Evolutionary conservation across 2,113 vertebrate genomes (phyloP).

Genomic region (Sialia sialis): DNA sequence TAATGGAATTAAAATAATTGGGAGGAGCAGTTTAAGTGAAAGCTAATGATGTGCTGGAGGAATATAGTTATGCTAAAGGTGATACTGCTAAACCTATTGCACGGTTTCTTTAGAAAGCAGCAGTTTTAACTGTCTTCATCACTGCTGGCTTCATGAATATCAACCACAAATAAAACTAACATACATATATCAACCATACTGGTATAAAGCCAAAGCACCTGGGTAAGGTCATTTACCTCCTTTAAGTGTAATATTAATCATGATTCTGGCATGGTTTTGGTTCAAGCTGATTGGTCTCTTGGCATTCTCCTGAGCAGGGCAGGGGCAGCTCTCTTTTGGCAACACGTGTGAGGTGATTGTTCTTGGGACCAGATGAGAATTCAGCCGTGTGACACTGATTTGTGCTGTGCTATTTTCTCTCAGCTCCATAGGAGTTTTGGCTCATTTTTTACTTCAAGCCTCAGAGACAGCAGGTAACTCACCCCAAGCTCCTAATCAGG

Average conservation of each 20-base stretch:
- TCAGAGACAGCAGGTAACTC: background rate
- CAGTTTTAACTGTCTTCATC: background rate
- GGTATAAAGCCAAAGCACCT: background rate
- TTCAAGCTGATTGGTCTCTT: background rate
- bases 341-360: fast-evolving
- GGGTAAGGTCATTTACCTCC: background rate
- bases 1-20: background rate
- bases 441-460: background rate
- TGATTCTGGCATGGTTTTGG: background rate
- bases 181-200: background rate
- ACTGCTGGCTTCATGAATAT: background rate
- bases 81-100: background rate
- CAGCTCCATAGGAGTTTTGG: background rate
- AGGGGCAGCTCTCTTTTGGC: background rate
- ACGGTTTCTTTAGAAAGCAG: background rate
- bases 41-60: background rate
- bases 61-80: background rate
- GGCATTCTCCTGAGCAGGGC: background rate
- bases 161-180: background rate
- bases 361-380: background rate
- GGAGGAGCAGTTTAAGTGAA: background rate
- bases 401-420: background rate
- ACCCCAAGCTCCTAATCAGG: background rate
- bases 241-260: background rate
- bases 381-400: background rate